phyloP scores from a whole-genome alignment of 2,113 vertebrate genomes.

The Leiothrix lutea region DNA sequence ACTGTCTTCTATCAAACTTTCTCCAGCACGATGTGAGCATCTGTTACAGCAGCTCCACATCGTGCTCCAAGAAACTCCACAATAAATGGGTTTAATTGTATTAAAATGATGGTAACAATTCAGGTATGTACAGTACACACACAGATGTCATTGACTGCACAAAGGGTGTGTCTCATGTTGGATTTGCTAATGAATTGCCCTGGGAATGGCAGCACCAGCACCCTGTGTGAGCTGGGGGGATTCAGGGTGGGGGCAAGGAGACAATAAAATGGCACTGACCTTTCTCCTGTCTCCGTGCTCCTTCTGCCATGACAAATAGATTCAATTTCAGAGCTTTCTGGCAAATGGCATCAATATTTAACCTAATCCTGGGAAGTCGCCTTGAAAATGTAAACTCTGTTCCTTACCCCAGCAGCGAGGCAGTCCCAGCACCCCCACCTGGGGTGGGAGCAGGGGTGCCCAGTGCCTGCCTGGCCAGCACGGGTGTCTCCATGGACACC shows the following conservation, averaged over 20 bases:
- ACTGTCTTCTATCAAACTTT: background rate
- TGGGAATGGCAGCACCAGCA: background rate
- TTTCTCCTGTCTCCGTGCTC: background rate
- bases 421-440: fast-evolving
- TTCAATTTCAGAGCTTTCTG: background rate
- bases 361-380: background rate
- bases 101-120: background rate
- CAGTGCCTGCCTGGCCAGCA: background rate
- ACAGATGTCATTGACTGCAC: background rate
- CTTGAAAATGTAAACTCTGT: background rate
- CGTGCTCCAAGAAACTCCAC: fast-evolving
- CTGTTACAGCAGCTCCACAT: background rate
- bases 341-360: background rate
- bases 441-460: fast-evolving
- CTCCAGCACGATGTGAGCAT: background rate
- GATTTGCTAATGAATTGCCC: background rate
- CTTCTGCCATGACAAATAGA: background rate
- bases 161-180: background rate
- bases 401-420: background rate
- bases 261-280: background rate
- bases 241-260: background rate
- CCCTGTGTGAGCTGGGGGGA: fast-evolving
- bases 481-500: fast-evolving
- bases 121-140: background rate
- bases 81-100: constrained; percentile 29